Evolutionary conservation across 1,140 invertebrate species (phyloP).

Genomic region (Heterodera schachtii): DNA sequence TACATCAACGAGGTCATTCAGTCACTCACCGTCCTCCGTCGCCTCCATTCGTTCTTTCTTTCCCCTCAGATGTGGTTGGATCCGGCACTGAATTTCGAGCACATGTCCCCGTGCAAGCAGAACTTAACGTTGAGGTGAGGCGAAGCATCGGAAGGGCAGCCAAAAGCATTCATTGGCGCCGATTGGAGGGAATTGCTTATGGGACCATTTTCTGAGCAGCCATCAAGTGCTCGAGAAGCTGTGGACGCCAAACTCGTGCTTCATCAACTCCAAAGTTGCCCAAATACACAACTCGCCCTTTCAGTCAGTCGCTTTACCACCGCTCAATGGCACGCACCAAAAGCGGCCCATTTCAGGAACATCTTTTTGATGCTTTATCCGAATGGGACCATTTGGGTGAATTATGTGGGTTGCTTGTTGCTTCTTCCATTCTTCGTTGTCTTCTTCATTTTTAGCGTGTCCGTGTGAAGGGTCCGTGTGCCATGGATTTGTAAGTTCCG

Average conservation of each 20-base stretch:
- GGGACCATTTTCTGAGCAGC: slow-evolving; percentile 9
- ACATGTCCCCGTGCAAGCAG: slow-evolving; percentile 62
- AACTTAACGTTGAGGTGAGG: slow-evolving; percentile 54
- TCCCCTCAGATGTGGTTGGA: slow-evolving; percentile 50
- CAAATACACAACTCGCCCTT: slow-evolving; percentile 65
- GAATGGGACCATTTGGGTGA: slow-evolving; percentile 63
- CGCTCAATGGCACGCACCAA: slow-evolving; percentile 8
- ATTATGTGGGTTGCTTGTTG: slow-evolving; percentile 55
- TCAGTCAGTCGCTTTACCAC: slow-evolving; percentile 37
- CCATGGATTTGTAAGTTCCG: slow-evolving; percentile 53
- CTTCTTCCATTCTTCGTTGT: background rate
- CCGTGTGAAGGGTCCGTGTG: slow-evolving; percentile 62
- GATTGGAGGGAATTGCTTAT: too few relatives aligned
- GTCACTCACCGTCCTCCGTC: background rate
- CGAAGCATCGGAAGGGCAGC: too few relatives aligned
- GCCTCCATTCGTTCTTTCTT: background rate
- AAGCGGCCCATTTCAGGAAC: slow-evolving; percentile 49
- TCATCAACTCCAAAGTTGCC: slow-evolving; percentile 61
- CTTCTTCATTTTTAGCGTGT: slow-evolving; percentile 51
- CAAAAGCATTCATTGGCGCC: too few relatives aligned
- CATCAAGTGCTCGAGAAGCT: slow-evolving; percentile 61
- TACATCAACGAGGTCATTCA: slow-evolving; percentile 63
- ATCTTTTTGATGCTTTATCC: slow-evolving; percentile 64
- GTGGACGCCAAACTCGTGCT: slow-evolving; percentile 64
- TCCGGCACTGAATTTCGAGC: slow-evolving; percentile 62